Base-by-base conservation (phyloP, 1,140 invertebrate species). In the Thalassaphorura encarpata region DNA sequence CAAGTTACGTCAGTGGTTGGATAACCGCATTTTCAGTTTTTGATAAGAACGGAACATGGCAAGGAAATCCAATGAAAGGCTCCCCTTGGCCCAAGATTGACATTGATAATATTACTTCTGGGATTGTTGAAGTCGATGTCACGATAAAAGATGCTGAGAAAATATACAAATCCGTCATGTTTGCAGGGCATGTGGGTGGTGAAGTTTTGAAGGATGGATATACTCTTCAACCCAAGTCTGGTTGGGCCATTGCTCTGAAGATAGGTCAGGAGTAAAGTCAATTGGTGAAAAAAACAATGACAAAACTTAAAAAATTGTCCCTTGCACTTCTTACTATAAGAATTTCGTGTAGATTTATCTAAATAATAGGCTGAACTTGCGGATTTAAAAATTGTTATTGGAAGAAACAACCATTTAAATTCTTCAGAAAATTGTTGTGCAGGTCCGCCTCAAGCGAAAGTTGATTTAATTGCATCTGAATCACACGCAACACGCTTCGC, bases 21-120 rank as follows among this genome's bases (percentile, higher is more conserved):
- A 56, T 56, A 8, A 56, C 46, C 2, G 54, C 40, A 2, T 56
- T 56, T 42, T 36, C 27, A 28, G 18, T 27, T 23, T 56, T 41
- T 24, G 39, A 56, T 19, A 19, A 40, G 18, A 39, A 50, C 6
- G 54, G 54, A 55, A 23, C 33, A 13, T 8, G 28, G 28, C 42
- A 47, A 48, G 45, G 53, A 27, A 24, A 6, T 21, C 15, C 13
- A 6, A 18, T 13, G 13, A 11, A 31, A 21, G 52, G 18, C 3
- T 2, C 24, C 19, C 23, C 47, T 19, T 46, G 26, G 21, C 39
- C 42, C 8, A 8, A 21, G 5, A n/a, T 47, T 19, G 28, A 54
- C 33, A 46, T 29, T 26, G 24, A 39, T 46, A 21, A 31, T 6
- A 31, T 39, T 11, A 16, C 36, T 19, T 18, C 29, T 3, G 26